phyloP scores from a whole-genome alignment of 1,140 invertebrate species.

The Microplitis demolitor region DNA sequence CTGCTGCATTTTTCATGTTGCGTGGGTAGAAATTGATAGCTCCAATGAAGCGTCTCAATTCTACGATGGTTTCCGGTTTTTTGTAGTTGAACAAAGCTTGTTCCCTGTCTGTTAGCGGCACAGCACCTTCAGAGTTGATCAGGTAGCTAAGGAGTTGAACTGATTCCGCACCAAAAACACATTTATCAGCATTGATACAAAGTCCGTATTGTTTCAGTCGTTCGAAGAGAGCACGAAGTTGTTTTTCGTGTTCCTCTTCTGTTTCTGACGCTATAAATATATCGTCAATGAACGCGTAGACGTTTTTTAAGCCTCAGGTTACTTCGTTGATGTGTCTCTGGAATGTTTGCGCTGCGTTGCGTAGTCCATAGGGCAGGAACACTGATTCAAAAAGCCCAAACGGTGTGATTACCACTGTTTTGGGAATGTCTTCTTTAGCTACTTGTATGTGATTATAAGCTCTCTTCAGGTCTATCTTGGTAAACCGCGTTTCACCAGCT shows the following conservation, averaged over 20 bases:
- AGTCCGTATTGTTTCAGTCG: slow-evolving; percentile 38
- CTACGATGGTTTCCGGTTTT: slow-evolving; percentile 14
- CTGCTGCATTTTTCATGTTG: slow-evolving; percentile 19
- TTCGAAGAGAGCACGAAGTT: slow-evolving; percentile 30
- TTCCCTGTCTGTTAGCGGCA: slow-evolving; percentile 33
- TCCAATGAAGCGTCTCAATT: slow-evolving; percentile 19
- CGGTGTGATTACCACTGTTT: slow-evolving; percentile 51
- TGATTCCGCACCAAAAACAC: slow-evolving; percentile 30
- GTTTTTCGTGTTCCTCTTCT: slow-evolving; percentile 39
- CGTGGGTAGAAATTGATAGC: slow-evolving; percentile 44
- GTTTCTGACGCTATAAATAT: slow-evolving; percentile 33
- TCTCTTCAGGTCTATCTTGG: slow-evolving; percentile 50
- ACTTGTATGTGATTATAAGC: slow-evolving; percentile 55
- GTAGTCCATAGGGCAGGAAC: slow-evolving; percentile 57
- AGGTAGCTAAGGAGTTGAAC: slow-evolving; percentile 33
- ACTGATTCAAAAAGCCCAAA: slow-evolving; percentile 46
- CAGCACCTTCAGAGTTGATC: slow-evolving; percentile 42
- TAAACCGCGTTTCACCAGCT: slow-evolving; percentile 45
- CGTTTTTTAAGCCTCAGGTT: slow-evolving; percentile 36
- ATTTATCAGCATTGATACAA: slow-evolving; percentile 42
- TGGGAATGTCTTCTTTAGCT: slow-evolving; percentile 33
- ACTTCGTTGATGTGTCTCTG: slow-evolving; percentile 51
- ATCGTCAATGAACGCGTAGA: slow-evolving; percentile 35
- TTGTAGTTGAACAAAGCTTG: slow-evolving; percentile 31
- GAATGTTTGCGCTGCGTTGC: slow-evolving; percentile 57